Conservation (phyloP, 2,888 invertebrate genomes). For the Ornithoptera alexandrae region DNA sequence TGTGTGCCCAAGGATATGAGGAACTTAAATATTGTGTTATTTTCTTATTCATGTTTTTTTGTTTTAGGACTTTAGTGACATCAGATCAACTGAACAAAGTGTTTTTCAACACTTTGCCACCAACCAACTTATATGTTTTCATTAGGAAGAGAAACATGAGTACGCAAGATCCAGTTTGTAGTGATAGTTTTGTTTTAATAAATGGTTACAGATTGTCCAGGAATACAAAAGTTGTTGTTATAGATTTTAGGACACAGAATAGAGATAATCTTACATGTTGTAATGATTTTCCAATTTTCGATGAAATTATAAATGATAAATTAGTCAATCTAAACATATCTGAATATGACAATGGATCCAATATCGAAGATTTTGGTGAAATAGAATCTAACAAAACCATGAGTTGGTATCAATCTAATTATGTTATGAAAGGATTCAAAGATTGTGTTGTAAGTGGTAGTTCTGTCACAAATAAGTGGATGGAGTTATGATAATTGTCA, state of each 20-base stretch:
- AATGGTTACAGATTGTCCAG: slow-evolving; percentile 63
- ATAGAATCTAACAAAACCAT: slow-evolving; percentile 58
- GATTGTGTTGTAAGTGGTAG: slow-evolving; percentile 77
- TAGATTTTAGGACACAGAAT: slow-evolving; percentile 56
- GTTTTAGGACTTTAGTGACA: slow-evolving; percentile 70
- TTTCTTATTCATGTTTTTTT: slow-evolving; percentile 18
- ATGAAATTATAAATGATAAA: slow-evolving; percentile 53
- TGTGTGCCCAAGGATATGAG: neutral
- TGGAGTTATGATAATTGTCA: slow-evolving; percentile 39
- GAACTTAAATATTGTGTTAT: neutral
- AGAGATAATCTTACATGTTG: slow-evolving; percentile 58
- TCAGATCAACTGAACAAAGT: slow-evolving; percentile 65
- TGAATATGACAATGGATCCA: slow-evolving; percentile 37
- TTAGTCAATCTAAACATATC: slow-evolving; percentile 41
- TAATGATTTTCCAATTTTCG: slow-evolving; percentile 64
- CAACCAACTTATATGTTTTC: slow-evolving; percentile 75
- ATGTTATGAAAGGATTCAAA: slow-evolving; percentile 80
- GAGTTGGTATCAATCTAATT: slow-evolving; percentile 78
- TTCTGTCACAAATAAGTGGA: slow-evolving; percentile 77
- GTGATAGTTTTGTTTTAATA: slow-evolving; percentile 58
- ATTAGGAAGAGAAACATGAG: slow-evolving; percentile 57
- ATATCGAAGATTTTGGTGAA: slow-evolving; percentile 47
- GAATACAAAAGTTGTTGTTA: slow-evolving; percentile 57
- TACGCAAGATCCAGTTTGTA: slow-evolving; percentile 47
- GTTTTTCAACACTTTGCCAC: slow-evolving; percentile 61